phyloP scores from a whole-genome alignment of 2,113 vertebrate genomes.

The Regulus satrapa region DNA sequence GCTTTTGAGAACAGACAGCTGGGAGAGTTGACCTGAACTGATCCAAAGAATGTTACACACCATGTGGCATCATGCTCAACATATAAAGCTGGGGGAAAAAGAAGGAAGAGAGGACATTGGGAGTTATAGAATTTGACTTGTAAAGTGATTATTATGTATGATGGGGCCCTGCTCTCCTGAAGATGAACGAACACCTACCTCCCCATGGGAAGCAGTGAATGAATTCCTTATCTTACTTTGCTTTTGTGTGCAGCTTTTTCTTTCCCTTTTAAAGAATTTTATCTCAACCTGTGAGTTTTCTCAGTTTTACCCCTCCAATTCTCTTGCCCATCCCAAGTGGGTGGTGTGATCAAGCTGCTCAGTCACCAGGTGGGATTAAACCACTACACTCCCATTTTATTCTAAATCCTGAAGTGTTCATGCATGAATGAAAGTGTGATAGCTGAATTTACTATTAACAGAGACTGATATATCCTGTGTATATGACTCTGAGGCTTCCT shows the following conservation, averaged over 20 bases:
- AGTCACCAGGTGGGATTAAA: not conserved
- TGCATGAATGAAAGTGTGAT: not conserved
- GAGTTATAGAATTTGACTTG: not conserved
- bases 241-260: not conserved
- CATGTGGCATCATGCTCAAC: not conserved
- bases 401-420: not conserved
- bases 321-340: not conserved
- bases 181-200: not conserved
- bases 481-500: not conserved
- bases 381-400: not conserved
- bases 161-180: not conserved
- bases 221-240: not conserved
- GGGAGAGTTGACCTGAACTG: no score
- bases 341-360: fast-evolving
- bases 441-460: not conserved
- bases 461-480: not conserved
- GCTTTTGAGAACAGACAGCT: no score
- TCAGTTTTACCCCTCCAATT: not conserved
- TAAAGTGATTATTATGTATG: not conserved
- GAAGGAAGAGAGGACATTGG: not conserved
- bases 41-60: not conserved
- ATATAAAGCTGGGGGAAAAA: not conserved
- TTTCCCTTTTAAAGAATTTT: not conserved
- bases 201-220: not conserved
- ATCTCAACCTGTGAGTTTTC: not conserved